Evolutionary conservation across 2,113 vertebrate species (phyloP).

Genomic region (Leptocoma aspasia): DNA sequence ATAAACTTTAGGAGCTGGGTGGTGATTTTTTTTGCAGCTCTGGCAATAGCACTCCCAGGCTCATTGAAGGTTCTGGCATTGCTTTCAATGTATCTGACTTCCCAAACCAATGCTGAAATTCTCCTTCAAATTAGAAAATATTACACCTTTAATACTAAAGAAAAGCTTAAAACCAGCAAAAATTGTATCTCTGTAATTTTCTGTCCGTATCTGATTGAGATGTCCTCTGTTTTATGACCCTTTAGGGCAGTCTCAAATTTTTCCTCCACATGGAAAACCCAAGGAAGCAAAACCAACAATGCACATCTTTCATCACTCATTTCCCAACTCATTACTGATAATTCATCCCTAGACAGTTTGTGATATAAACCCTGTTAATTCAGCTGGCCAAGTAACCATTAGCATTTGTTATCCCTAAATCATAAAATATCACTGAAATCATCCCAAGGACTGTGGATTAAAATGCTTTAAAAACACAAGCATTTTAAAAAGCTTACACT

Average conservation of each 20-base stretch:
- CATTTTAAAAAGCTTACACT: not conserved
- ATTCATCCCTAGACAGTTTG: not conserved
- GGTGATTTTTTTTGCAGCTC: slow-evolving; percentile 91
- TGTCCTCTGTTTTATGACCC: not conserved
- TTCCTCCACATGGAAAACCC: not conserved
- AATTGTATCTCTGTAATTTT: not conserved
- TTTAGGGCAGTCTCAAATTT: not conserved
- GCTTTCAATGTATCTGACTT: slow-evolving; percentile 89
- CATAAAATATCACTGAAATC: not conserved
- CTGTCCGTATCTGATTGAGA: not conserved
- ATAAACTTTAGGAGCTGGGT: slow-evolving; percentile 92
- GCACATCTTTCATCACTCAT: not conserved
- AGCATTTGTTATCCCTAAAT: not conserved
- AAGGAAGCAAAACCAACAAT: not conserved
- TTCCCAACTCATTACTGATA: not conserved
- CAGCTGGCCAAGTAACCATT: not conserved
- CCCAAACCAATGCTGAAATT: slow-evolving; percentile 93
- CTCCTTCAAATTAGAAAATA: slow-evolving; percentile 76
- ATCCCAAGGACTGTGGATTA: not conserved
- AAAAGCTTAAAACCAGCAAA: not conserved
- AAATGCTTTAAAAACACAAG: not conserved
- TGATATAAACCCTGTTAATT: not conserved
- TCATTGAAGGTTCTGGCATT: slow-evolving; percentile 96
- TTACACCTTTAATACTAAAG: not conserved
- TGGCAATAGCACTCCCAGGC: slow-evolving; percentile 92